Conservation (phyloP, 2,888 invertebrate genomes). For the Hipparchia semele region DNA sequence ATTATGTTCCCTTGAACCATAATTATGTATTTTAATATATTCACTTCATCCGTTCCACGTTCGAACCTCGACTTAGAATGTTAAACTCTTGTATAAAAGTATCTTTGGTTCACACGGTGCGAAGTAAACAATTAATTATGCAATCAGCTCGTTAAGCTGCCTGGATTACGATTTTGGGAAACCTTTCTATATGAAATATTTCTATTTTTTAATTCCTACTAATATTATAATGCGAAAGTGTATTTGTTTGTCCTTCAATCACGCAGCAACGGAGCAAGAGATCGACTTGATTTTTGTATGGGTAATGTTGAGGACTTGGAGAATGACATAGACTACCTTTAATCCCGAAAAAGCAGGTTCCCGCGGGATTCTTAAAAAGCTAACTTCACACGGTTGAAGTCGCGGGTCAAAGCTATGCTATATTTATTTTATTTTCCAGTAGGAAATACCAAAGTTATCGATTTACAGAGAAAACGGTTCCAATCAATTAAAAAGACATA, state of each 20-base stretch:
- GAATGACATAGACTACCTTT: too few species aligned
- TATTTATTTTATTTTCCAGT: not conserved
- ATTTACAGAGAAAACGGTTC: slow-evolving; percentile 42
- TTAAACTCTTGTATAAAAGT: slow-evolving; percentile 50
- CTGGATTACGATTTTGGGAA: not conserved
- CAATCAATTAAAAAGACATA: slow-evolving; percentile 74
- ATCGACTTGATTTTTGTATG: too few species aligned
- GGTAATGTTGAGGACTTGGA: too few species aligned
- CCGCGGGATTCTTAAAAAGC: too few species aligned
- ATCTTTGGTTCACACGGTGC: slow-evolving; percentile 16
- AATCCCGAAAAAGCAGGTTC: too few species aligned
- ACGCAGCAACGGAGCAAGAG: too few species aligned
- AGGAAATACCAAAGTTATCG: not conserved
- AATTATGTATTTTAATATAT: slow-evolving; percentile 79
- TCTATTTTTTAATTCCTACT: not conserved
- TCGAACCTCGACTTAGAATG: slow-evolving; percentile 51
- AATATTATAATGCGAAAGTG: too few species aligned
- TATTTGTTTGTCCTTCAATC: too few species aligned
- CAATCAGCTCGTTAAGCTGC: not conserved
- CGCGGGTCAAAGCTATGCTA: too few species aligned
- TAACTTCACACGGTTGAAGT: not conserved
- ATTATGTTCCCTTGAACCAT: slow-evolving; percentile 60
- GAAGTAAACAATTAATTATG: slow-evolving; percentile 15
- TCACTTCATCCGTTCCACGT: slow-evolving; percentile 61
- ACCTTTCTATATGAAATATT: not conserved